Conservation (phyloP, 1,140 invertebrate genomes). For the Phenacoccus solenopsis region DNA sequence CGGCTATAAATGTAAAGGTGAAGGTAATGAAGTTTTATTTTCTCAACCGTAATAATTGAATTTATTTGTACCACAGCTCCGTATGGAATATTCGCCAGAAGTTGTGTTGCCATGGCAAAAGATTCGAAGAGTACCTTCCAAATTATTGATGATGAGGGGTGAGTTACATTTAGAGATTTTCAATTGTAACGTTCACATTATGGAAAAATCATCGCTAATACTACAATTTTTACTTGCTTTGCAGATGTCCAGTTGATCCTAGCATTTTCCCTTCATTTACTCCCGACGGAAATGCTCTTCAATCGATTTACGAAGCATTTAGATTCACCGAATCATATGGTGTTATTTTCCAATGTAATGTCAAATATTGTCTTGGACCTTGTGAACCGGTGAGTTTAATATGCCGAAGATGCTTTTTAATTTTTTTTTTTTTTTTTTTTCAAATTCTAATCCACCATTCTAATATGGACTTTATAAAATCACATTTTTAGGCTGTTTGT, state of each 20-base stretch:
- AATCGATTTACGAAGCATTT: slow-evolving; percentile 87
- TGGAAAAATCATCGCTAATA: neutral
- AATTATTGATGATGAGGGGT: slow-evolving; percentile 90
- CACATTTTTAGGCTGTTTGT: slow-evolving; percentile 52
- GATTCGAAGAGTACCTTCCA: slow-evolving; percentile 91
- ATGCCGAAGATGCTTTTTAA: neutral
- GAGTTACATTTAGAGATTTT: slow-evolving; percentile 27
- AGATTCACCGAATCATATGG: slow-evolving; percentile 91
- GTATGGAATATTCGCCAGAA: slow-evolving; percentile 88
- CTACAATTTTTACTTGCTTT: slow-evolving; percentile 23
- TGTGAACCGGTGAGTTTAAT: slow-evolving; percentile 79
- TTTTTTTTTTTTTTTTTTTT: neutral
- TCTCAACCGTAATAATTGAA: neutral
- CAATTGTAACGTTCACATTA: neutral
- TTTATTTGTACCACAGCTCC: slow-evolving; percentile 50
- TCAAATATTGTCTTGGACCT: slow-evolving; percentile 88
- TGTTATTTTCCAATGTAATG: slow-evolving; percentile 94
- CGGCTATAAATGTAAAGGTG: neutral
- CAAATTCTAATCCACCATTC: too few relatives aligned
- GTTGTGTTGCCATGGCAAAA: slow-evolving; percentile 92
- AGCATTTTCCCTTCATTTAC: slow-evolving; percentile 84
- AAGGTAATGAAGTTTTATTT: neutral
- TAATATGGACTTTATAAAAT: too few relatives aligned
- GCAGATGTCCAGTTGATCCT: slow-evolving; percentile 79
- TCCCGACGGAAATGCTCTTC: slow-evolving; percentile 73